phyloP scores from a whole-genome alignment of 2,888 invertebrate species.

The Cacoxenus indagator region DNA sequence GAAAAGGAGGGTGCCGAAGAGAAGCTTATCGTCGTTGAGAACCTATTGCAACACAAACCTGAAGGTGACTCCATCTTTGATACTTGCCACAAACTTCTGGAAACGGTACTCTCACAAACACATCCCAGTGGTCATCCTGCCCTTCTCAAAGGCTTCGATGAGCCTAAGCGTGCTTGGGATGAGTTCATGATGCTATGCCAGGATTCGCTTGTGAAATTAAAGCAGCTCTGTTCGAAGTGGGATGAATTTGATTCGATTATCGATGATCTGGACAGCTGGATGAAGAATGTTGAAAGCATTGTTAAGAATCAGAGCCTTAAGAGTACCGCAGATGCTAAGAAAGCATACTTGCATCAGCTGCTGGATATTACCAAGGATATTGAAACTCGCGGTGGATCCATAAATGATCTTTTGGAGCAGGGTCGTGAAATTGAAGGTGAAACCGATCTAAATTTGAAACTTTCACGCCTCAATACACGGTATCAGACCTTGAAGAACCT shows the following conservation, averaged over 20 bases:
- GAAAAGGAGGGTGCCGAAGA: constrained; percentile 85
- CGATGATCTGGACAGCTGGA: constrained; percentile 85
- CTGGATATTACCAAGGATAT: constrained; percentile 81
- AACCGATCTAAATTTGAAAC: constrained; percentile 79
- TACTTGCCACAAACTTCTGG: constrained; percentile 79
- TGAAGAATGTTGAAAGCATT: constrained; percentile 86
- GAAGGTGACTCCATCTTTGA: constrained; percentile 81
- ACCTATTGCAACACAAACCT: constrained; percentile 79
- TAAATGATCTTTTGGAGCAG: constrained; percentile 78
- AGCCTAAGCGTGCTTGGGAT: constrained; percentile 81
- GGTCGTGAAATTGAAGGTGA: constrained; percentile 82
- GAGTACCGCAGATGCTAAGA: constrained; percentile 86
- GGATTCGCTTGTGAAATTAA: constrained; percentile 80
- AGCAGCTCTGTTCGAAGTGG: constrained; percentile 84
- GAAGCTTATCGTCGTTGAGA: constrained; percentile 81
- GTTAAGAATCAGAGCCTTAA: constrained; percentile 91
- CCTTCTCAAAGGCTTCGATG: constrained; percentile 80
- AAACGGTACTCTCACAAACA: constrained; percentile 82
- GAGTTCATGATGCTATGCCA: constrained; percentile 80
- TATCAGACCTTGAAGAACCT: constrained; percentile 86
- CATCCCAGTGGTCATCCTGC: constrained; percentile 82
- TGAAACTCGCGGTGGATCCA: constrained; percentile 76
- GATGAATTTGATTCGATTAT: constrained; percentile 84
- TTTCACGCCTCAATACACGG: constrained; percentile 84
- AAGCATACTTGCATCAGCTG: constrained; percentile 82